Evolutionary conservation across 2,888 invertebrate genomes (phyloP), one percentile per base, ranked within the genome.

Genomic region (Caenorhabditis afra): DNA sequence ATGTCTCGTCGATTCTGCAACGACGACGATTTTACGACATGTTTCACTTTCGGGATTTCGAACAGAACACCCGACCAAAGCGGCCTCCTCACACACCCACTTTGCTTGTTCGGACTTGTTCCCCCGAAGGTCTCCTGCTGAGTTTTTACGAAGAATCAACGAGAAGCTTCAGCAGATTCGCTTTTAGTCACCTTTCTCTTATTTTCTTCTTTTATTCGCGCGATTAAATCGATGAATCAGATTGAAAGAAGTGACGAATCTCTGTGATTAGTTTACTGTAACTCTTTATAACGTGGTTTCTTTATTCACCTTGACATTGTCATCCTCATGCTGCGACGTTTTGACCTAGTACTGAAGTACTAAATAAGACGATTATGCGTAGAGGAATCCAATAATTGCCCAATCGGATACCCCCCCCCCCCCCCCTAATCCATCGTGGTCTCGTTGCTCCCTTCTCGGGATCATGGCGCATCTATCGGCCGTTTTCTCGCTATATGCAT

Each of bases 11-110:
- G 35, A n/a, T 52, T 18, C 20, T 16, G 45, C 44, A 5, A 52
- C 44, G 52, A 61, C 59, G 50, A 61, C 59, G 35, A 35, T 66
- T 68, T 71, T 71, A 71, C 62, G 71, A 71, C 71, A 71, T 71
- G 71, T 71, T 71, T 71, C 71, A 71, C 71, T 71, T 62, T 71
- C 71, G 71, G 64, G 71, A 71, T 71, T 57, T 71, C 35, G 44
- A 55, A 70, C 52, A 55, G 61, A 61, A 70, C 47, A 37, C 57
- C 29, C 23, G 52, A n/a, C 11, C n/a, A n/a, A 11, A 5, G 7
- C 11, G 23, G 12, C n/a, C n/a, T n/a, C 37, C 39, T 16, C 35
- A 55, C 39, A 16, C 50, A 50, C 55, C 35, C 55, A 57, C 41
- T 57, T 41, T 41, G 57, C 50, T 50, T 68, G 68, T 49, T 68